A percentile compares a stretch with the other conserved stretches of the same genome.
Evolutionary conservation across 2,113 vertebrate genomes (phyloP).

Genomic region (Daubentonia madagascariensis): DNA sequence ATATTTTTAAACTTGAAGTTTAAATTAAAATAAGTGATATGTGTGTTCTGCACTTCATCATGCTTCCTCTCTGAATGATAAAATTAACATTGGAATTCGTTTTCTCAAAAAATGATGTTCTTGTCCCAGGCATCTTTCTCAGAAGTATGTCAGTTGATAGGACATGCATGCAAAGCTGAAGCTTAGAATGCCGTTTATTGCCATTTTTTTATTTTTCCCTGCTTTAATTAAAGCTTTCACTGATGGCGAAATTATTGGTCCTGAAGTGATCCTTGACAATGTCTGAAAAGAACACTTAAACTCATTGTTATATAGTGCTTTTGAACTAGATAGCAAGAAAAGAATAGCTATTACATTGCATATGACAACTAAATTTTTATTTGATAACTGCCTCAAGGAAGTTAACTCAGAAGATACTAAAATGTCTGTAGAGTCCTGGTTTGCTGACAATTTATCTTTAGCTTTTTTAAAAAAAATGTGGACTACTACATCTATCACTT

Average conservation of each 20-base stretch:
- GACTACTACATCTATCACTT: not conserved
- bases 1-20: conserved; percentile 23
- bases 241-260: conserved; percentile 66
- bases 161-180: not conserved
- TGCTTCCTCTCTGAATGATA: not conserved
- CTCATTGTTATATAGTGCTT: conserved; percentile 46
- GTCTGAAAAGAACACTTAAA: conserved; percentile 44
- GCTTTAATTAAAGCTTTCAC: conserved; percentile 66
- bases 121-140: not conserved
- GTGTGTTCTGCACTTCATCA: not conserved
- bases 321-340: conserved; percentile 38
- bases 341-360: conserved; percentile 49
- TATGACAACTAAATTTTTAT: conserved; percentile 59
- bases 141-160: not conserved
- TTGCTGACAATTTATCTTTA: conserved; percentile 36
- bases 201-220: conserved; percentile 64
- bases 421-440: not conserved
- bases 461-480: not conserved
- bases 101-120: not conserved
- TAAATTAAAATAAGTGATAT: conserved; percentile 24
- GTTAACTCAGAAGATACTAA: conserved; percentile 53
- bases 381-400: conserved; percentile 49
- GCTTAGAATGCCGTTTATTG: not conserved
- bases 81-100: conserved; percentile 39
- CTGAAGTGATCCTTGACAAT: conserved; percentile 65